A percentile compares a stretch with the other conserved stretches of the same genome.
These are phyloP conservation scores for Galeruca laticollis DNA, from an alignment of 2,888 invertebrate genomes.

Conservation along the genomic window DNA sequence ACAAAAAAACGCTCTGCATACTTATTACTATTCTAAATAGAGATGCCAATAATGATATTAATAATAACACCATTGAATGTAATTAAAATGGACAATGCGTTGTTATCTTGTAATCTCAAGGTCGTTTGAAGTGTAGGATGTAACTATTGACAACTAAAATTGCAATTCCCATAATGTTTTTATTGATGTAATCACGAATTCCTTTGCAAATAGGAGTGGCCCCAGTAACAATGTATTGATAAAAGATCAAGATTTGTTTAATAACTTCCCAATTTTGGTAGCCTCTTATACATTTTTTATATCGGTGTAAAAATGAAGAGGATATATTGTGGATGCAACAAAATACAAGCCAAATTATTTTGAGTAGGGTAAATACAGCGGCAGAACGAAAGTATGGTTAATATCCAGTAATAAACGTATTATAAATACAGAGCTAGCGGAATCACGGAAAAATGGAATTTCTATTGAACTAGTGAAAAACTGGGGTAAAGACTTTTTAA, in stretches of 20 bases:
- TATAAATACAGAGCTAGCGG: no score
- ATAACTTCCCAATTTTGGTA: no score
- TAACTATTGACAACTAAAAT: background rate
- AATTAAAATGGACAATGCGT: slow-evolving; percentile 14
- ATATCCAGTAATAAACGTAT: no score
- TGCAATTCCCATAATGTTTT: slow-evolving; percentile 8
- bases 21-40: background rate
- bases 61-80: slow-evolving; percentile 18
- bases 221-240: background rate
- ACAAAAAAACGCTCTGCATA: background rate
- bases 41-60: background rate
- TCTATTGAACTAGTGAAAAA: no score
- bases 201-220: background rate
- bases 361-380: no score
- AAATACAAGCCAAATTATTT: no score
- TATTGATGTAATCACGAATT: background rate
- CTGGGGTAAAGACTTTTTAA: no score
- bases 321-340: no score
- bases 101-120: slow-evolving; percentile 11
- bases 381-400: no score
- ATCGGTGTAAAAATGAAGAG: no score
- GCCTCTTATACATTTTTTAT: no score
- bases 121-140: slow-evolving; percentile 18
- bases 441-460: no score
- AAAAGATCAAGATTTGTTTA: background rate